Evolutionary conservation across 2,113 vertebrate species (phyloP).

Genomic region (Spilogale gracilis): DNA sequence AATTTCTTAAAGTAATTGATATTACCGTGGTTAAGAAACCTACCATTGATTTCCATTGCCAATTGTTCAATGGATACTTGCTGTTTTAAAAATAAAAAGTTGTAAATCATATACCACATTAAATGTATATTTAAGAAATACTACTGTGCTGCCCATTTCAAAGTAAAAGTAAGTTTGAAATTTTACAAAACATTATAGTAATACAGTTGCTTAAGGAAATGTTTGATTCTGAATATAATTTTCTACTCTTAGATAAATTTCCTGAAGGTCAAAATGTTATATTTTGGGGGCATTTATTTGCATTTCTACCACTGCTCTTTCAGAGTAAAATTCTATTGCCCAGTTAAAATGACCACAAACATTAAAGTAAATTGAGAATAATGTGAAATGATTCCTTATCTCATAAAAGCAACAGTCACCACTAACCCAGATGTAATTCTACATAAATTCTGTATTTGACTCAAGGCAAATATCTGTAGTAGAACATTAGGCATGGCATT

Average conservation of each 20-base stretch:
- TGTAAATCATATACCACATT: background rate
- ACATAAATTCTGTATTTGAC: background rate
- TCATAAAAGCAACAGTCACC: background rate
- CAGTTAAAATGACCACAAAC: conserved; percentile 9
- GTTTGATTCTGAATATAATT: background rate
- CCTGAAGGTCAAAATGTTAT: background rate
- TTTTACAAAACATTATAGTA: background rate
- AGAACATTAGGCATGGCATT: background rate
- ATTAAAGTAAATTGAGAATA: conserved; percentile 50
- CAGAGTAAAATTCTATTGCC: background rate
- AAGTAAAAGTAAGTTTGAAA: conserved; percentile 16
- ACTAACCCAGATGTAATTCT: background rate
- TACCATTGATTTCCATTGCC: background rate
- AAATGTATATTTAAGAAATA: background rate
- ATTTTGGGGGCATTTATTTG: background rate
- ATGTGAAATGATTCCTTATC: background rate
- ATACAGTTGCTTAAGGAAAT: background rate
- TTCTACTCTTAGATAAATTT: conserved; percentile 28
- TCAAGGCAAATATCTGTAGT: background rate
- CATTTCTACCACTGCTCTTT: conserved; percentile 24
- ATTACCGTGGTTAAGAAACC: background rate
- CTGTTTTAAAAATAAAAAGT: conserved; percentile 17
- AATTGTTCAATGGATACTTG: background rate
- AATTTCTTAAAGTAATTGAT: background rate
- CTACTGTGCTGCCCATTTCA: background rate